Evolutionary conservation across 2,888 invertebrate species (phyloP), one percentile per base, ranked within the genome.

Genomic region (Corbicula japonica): DNA sequence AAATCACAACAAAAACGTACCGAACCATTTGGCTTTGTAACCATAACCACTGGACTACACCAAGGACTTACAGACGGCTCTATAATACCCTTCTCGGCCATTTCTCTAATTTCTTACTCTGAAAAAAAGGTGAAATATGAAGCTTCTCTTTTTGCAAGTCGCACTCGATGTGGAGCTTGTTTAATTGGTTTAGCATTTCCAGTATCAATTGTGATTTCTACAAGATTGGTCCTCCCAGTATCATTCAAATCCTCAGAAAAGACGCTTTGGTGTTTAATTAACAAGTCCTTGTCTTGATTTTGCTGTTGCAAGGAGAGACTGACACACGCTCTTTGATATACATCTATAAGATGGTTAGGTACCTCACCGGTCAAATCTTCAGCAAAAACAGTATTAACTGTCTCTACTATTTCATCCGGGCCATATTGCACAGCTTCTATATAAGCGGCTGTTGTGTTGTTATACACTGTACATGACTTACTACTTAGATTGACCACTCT

Each of bases 1-100:
- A 69, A 79, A 34, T 83, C 78, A 18, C 69, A 54, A 21, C 76
- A 79, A 61, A 80, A 83, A 10, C 78, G 34, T 21, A 75, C 58
- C 15, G 62, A 35, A 8, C 68, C 70, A 44, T 77, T 69, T 28
- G 66, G 60, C 60, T 80, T 83, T 5, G 56, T 73, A 0, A 79
- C 76, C 44, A 80, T 56, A 23, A 74, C 72, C 0, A 75, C 50
- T 5, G 65, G 65, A 10, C 71, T 52, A 23, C 73, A 61, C 68
- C 73, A 83, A 1, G 77, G 76, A 34, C 62, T 74, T 5, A 18
- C 46, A 5, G 72, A 69, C 5, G 69, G 71, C 34, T 83, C 74
- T n/a, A 80, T 83, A 21, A 83, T 52, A 10, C 76, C 76, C 32
- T 62, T 34, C 4, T 76, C 44, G 5, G 52, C 66, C 79, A 80